Evolutionary conservation across 2,797 vertebrate genomes (phyloP).

Genomic region (Ceryle rudis): DNA sequence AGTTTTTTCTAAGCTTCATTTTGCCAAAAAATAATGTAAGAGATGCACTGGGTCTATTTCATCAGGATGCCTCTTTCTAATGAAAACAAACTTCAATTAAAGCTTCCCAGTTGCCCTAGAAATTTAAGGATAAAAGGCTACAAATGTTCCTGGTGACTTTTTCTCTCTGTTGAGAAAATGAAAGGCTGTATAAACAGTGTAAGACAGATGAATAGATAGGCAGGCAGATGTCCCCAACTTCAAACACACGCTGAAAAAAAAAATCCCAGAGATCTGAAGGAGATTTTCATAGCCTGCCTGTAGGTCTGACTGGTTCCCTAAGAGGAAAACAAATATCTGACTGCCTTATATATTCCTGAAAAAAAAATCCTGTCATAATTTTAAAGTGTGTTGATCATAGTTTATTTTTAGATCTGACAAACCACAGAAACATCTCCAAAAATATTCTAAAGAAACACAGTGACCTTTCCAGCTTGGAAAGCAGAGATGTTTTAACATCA

Average conservation of each 20-base stretch:
- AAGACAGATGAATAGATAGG: background rate
- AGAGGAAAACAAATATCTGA: background rate
- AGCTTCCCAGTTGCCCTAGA: background rate
- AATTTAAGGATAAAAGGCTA: background rate
- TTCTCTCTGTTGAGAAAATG: background rate
- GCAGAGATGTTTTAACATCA: background rate
- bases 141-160: background rate
- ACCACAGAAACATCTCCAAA: conserved; percentile 53
- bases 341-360: background rate
- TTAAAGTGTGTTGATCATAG: conserved; percentile 21
- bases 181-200: background rate
- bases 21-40: background rate
- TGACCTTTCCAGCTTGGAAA: conserved; percentile 32
- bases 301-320: background rate
- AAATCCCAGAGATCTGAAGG: background rate
- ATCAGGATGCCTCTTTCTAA: background rate
- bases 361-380: background rate
- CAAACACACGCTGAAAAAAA: background rate
- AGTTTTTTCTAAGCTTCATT: background rate
- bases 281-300: background rate
- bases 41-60: background rate
- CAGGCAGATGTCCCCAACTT: background rate
- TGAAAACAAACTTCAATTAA: background rate
- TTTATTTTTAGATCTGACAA: conserved; percentile 65
- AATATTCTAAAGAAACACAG: conserved; percentile 47